phyloP scores from a whole-genome alignment of 2,888 invertebrate species.

The Nymphalis urticae region DNA sequence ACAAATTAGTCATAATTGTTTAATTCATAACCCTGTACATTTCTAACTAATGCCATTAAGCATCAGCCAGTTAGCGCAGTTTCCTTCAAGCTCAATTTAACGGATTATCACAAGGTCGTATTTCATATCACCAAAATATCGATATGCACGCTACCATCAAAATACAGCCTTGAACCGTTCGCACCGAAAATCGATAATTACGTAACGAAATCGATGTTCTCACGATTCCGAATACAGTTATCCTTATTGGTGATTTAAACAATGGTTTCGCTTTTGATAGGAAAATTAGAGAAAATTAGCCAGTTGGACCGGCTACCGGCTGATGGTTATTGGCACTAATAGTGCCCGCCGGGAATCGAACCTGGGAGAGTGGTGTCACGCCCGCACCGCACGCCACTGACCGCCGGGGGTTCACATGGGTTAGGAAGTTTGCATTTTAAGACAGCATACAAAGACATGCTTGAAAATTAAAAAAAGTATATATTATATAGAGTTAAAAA shows the following conservation, averaged over 20 bases:
- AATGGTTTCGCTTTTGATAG: constrained; percentile 76
- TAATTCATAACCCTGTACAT: constrained; percentile 30
- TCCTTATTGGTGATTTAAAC: constrained; percentile 65
- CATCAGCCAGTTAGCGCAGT: constrained; percentile 33
- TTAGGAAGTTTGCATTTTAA: constrained; percentile 38
- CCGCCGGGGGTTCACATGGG: constrained; percentile 59
- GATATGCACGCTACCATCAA: constrained; percentile 53
- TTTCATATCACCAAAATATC: constrained; percentile 48
- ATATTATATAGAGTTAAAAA: background rate
- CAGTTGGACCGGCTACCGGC: constrained; percentile 71
- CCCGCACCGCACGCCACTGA: constrained; percentile 63
- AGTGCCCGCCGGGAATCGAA: constrained; percentile 73
- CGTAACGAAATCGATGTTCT: constrained; percentile 67
- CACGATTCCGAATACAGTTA: constrained; percentile 70
- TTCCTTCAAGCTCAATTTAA: constrained; percentile 71
- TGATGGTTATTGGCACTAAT: constrained; percentile 78
- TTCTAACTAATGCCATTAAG: constrained; percentile 36
- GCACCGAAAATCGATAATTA: constrained; percentile 61
- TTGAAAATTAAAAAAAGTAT: background rate
- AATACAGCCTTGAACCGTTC: constrained; percentile 55
- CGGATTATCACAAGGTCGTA: constrained; percentile 67
- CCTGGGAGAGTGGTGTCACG: constrained; percentile 67
- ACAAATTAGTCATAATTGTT: background rate
- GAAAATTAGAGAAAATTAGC: constrained; percentile 81
- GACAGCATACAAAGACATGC: constrained; percentile 21